phyloP scores from a whole-genome alignment of 2,113 vertebrate species.

The Pangasianodon gigas region DNA sequence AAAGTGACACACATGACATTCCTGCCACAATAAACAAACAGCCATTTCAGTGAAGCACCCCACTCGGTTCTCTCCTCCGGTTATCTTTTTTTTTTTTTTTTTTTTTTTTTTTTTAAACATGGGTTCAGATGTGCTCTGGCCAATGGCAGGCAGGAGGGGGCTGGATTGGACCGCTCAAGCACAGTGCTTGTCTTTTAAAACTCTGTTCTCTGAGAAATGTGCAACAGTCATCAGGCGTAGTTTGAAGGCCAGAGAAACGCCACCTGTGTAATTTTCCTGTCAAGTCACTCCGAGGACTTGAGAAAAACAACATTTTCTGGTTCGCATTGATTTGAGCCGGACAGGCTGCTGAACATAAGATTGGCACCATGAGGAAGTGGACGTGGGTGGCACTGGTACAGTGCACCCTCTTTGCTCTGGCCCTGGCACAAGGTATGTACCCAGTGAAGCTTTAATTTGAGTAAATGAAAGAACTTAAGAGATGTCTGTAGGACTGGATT shows the following conservation, averaged over 20 bases:
- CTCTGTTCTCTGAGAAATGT: constrained; percentile 63
- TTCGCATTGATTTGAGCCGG: constrained; percentile 4
- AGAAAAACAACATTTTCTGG: constrained; percentile 1
- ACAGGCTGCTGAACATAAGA: constrained; percentile 18
- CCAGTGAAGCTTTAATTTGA: background rate
- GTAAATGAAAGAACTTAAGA: background rate
- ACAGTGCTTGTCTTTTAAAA: constrained; percentile 74
- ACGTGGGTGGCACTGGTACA: constrained; percentile 64
- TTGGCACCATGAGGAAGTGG: constrained; percentile 71
- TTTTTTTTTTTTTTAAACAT: constrained; percentile 53
- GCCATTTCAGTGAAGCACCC: background rate
- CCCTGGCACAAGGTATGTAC: constrained; percentile 73
- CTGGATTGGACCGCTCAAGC: constrained; percentile 67
- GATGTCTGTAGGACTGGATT: background rate
- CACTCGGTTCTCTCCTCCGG: constrained; percentile 34
- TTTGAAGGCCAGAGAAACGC: constrained; percentile 52
- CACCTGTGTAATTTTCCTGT: constrained; percentile 30
- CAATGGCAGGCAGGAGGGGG: constrained; percentile 76
- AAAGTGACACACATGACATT: constrained; percentile 15
- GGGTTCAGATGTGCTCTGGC: constrained; percentile 72
- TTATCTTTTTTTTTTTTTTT: constrained; percentile 58
- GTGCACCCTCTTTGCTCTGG: constrained; percentile 59
- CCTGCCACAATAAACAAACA: constrained; percentile 11
- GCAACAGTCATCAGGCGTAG: constrained; percentile 62
- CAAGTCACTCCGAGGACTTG: constrained; percentile 28